phyloP scores from a whole-genome alignment of 1,140 invertebrate species.

The Laupala kohalensis region DNA sequence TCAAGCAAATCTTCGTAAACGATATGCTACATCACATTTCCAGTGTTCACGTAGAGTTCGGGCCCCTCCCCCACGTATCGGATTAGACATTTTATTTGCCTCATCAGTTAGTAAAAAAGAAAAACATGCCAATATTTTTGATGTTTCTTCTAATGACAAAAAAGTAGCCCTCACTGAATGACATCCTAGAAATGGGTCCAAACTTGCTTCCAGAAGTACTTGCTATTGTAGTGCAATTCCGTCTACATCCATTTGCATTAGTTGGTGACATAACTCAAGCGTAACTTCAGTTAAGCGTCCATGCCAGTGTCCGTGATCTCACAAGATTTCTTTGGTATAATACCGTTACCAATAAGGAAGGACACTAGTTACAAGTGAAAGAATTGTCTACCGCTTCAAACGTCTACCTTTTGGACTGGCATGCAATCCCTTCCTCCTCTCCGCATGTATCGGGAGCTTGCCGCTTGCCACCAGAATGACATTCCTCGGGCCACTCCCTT shows the following conservation, averaged over 20 bases:
- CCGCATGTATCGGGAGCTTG: background rate
- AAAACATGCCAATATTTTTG: background rate
- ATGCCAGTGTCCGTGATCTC: background rate
- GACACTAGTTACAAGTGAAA: background rate
- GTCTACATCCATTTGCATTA: background rate
- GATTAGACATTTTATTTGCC: background rate
- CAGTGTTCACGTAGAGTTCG: background rate
- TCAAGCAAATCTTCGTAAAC: background rate
- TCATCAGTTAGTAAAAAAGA: background rate
- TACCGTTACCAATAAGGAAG: background rate
- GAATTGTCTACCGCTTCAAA: background rate
- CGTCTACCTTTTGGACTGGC: background rate
- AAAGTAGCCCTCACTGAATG: background rate
- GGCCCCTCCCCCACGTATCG: too few species aligned
- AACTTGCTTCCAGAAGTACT: background rate
- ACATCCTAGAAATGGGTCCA: background rate
- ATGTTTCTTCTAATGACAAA: background rate
- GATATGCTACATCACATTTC: background rate
- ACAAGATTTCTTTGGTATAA: constrained; percentile 2
- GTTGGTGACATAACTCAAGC: background rate
- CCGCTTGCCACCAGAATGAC: background rate
- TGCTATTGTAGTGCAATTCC: background rate
- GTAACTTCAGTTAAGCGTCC: background rate
- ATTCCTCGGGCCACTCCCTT: background rate
- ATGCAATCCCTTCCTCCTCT: background rate